Evolutionary conservation across 1,140 invertebrate genomes (phyloP).

Genomic region (Bicyclus anynana): DNA sequence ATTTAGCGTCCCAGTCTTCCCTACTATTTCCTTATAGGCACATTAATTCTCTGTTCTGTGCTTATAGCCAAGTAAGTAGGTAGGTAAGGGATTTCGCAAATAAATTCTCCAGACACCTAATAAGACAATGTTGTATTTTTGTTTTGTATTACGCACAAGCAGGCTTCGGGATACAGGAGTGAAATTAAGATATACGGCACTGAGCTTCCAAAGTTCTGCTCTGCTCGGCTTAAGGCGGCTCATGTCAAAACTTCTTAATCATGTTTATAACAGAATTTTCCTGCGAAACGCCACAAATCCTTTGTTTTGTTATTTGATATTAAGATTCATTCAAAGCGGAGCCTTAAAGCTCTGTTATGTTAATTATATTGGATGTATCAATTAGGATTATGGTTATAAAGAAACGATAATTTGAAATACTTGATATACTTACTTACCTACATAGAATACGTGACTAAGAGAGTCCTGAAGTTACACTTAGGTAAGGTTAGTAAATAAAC

Average conservation of each 20-base stretch:
- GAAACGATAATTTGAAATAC: too few species aligned
- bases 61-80: too few species aligned
- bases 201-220: constrained; percentile 16
- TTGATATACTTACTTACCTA: too few species aligned
- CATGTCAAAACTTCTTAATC: constrained; percentile 27
- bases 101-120: background rate
- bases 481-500: too few species aligned
- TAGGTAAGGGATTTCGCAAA: too few species aligned
- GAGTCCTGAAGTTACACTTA: too few species aligned
- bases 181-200: constrained; percentile 22
- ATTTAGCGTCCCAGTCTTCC: too few species aligned
- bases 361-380: background rate
- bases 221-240: constrained; percentile 18
- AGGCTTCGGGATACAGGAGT: background rate
- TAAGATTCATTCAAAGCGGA: background rate
- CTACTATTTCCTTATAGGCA: too few species aligned
- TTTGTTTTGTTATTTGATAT: background rate
- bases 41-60: too few species aligned
- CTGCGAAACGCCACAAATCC: background rate
- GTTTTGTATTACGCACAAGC: background rate
- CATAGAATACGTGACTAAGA: too few species aligned
- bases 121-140: background rate
- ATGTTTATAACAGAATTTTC: constrained; percentile 25
- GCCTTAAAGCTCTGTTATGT: background rate
- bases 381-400: too few species aligned